A percentile compares a stretch with the other conserved stretches of the same genome.
Conservation (phyloP, 1,140 invertebrate genomes). For the Halyomorpha halys region DNA sequence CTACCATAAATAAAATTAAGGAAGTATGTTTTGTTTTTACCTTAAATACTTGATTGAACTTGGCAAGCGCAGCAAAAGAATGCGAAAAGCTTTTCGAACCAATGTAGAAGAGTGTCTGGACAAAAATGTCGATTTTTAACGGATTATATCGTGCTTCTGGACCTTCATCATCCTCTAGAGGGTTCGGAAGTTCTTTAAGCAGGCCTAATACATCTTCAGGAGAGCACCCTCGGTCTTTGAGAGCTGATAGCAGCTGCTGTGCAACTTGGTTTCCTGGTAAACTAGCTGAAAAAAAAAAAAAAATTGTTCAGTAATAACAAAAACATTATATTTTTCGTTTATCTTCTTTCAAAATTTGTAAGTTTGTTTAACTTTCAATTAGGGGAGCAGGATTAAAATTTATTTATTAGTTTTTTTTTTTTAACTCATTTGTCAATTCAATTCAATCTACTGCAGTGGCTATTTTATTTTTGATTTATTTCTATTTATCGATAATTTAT, state of each 20-base stretch:
- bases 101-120: constrained; percentile 83
- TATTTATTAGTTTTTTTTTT: no score
- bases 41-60: constrained; percentile 92
- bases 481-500: no score
- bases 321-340: no score
- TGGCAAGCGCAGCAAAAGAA: constrained; percentile 92
- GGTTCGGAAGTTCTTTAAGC: constrained; percentile 74
- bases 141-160: constrained; percentile 60
- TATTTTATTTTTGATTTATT: no score
- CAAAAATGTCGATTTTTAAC: constrained; percentile 92
- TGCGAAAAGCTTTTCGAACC: constrained; percentile 97
- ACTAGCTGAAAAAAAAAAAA: constrained; percentile 45
- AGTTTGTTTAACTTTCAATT: no score
- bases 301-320: no score
- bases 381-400: no score
- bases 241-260: constrained; percentile 70
- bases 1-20: constrained; percentile 5
- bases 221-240: constrained; percentile 70
- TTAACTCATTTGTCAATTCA: no score
- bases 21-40: constrained; percentile 37
- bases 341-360: no score
- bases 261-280: constrained; percentile 73
- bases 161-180: constrained; percentile 56
- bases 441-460: no score
- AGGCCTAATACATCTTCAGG: constrained; percentile 85